phyloP scores from a whole-genome alignment of 2,888 invertebrate genomes.

The Andricus quercusramuli region DNA sequence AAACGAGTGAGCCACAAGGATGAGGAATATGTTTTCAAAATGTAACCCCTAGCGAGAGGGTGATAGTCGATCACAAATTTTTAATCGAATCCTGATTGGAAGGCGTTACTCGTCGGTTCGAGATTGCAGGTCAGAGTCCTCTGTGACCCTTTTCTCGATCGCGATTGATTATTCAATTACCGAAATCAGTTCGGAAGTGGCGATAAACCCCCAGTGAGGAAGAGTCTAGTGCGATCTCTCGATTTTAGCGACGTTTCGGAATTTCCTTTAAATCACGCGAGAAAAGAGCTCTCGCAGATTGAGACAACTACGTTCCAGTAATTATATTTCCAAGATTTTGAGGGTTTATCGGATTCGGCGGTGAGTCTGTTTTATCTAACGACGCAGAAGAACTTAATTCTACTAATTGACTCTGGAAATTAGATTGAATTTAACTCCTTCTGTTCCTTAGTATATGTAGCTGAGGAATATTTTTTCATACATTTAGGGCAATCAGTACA shows the following conservation, averaged over 20 bases:
- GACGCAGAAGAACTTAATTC: neutral
- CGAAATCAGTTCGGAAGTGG: slow-evolving; percentile 76
- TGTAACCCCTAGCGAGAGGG: neutral
- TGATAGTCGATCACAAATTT: slow-evolving; percentile 64
- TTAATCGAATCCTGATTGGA: slow-evolving; percentile 69
- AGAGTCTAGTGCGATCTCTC: slow-evolving; percentile 40
- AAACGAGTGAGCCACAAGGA: slow-evolving; percentile 3
- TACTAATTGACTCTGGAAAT: neutral
- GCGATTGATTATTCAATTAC: slow-evolving; percentile 75
- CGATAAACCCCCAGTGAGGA: slow-evolving; percentile 61
- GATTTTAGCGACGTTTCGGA: slow-evolving; percentile 63
- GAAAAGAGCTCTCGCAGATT: slow-evolving; percentile 44
- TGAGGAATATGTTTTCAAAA: slow-evolving; percentile 36
- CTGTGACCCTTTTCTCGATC: slow-evolving; percentile 53
- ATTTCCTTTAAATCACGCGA: slow-evolving; percentile 67
- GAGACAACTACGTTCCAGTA: slow-evolving; percentile 20
- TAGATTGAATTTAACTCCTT: neutral
- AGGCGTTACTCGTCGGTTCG: slow-evolving; percentile 62
- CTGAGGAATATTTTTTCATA: too few species aligned
- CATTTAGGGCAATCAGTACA: too few species aligned
- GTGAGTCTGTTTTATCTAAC: neutral
- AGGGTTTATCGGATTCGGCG: neutral
- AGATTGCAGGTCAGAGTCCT: slow-evolving; percentile 42
- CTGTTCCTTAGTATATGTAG: neutral
- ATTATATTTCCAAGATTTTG: slow-evolving; percentile 33